Evolutionary conservation across 2,797 vertebrate genomes (phyloP).

Genomic region (Potorous gilbertii): DNA sequence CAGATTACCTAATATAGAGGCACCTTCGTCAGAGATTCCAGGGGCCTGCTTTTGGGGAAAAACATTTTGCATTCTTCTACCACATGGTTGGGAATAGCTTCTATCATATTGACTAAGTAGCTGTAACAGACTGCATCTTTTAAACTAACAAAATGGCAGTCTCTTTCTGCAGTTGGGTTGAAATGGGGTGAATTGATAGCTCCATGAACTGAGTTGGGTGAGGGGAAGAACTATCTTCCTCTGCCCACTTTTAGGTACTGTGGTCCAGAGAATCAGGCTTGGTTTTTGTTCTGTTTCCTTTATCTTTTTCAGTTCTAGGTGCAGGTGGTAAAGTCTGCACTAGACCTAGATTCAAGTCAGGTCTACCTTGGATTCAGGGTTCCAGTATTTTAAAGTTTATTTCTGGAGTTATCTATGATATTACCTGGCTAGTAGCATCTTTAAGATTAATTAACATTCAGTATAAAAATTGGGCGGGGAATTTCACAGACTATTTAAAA

Average conservation of each 20-base stretch:
- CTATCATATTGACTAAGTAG: too few relatives aligned
- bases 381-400: background rate
- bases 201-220: too few relatives aligned
- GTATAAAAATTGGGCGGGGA: too few relatives aligned
- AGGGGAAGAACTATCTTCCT: too few relatives aligned
- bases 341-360: background rate
- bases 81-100: too few relatives aligned
- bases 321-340: background rate
- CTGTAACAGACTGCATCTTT: background rate
- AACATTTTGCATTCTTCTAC: background rate
- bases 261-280: background rate
- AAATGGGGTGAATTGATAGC: background rate
- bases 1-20: background rate
- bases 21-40: background rate
- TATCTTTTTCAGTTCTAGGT: background rate
- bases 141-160: background rate
- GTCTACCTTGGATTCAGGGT: background rate
- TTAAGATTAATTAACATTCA: too few relatives aligned
- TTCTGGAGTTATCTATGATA: too few relatives aligned
- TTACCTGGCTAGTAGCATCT: too few relatives aligned
- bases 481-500: background rate
- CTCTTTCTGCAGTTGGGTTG: too few relatives aligned
- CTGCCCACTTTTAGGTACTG: background rate
- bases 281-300: background rate
- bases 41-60: background rate